Conservation (phyloP, 2,888 invertebrate genomes). For the Dyspetes luteomarginatus region DNA sequence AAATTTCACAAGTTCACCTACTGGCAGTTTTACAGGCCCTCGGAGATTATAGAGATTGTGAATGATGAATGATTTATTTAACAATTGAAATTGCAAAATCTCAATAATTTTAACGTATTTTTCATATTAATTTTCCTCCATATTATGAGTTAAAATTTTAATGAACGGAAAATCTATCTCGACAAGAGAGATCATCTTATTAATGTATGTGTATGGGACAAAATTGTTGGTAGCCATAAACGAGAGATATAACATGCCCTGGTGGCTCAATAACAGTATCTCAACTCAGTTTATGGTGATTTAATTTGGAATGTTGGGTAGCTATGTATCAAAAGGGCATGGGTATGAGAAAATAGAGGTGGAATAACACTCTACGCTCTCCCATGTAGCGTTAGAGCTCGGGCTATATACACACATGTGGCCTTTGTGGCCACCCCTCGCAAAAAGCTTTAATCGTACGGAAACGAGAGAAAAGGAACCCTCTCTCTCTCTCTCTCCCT, state of each 20-base stretch:
- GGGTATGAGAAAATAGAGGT: not conserved
- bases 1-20: no score
- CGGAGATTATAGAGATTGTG: no score
- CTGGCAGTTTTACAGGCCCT: no score
- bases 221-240: conserved; percentile 39
- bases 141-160: conserved; percentile 29
- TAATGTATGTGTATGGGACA: conserved; percentile 27
- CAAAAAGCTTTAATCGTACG: conserved; percentile 57
- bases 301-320: conserved; percentile 75
- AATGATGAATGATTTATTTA: no score
- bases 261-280: conserved; percentile 62
- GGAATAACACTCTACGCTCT: not conserved
- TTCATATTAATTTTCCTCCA: not conserved
- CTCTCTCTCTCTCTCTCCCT: not conserved
- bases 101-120: no score
- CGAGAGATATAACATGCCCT: conserved; percentile 35
- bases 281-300: conserved; percentile 76
- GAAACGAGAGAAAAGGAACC: conserved; percentile 58
- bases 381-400: not conserved
- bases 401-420: not conserved
- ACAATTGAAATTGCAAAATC: no score
- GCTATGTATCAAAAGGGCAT: conserved; percentile 60
- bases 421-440: not conserved
- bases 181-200: conserved; percentile 48
- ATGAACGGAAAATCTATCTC: conserved; percentile 48